phyloP scores from a whole-genome alignment of 2,113 vertebrate genomes.

The Pseudorasbora parva region DNA sequence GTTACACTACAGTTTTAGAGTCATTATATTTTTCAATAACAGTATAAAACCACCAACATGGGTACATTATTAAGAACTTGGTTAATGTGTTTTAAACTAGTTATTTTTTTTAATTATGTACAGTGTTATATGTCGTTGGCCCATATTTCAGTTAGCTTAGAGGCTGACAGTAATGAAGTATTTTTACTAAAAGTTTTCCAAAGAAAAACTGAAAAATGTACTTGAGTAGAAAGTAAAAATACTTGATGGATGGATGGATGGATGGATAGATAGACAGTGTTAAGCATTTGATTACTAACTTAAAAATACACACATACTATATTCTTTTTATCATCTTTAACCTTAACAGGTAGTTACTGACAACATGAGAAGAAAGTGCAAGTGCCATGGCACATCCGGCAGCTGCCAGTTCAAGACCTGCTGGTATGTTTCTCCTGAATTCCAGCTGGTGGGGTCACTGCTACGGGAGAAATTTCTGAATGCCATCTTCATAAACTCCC shows the following conservation, averaged over 20 bases:
- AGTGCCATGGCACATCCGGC: slow-evolving; percentile 90
- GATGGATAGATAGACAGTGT: no score
- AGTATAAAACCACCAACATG: neutral
- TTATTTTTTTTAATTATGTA: neutral
- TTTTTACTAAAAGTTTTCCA: no score
- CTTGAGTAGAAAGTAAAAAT: no score
- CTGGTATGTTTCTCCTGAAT: slow-evolving; percentile 90
- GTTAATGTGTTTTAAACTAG: neutral
- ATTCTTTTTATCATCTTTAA: slow-evolving; percentile 30
- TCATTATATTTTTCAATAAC: neutral
- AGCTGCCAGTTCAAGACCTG: slow-evolving; percentile 95
- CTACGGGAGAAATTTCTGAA: slow-evolving; percentile 83
- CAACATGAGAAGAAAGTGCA: slow-evolving; percentile 90
- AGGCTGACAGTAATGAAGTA: no score
- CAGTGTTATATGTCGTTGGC: neutral
- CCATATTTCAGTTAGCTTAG: slow-evolving; percentile 9
- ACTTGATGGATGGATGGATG: no score
- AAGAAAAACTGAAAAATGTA: no score
- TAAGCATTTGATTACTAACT: slow-evolving; percentile 5
- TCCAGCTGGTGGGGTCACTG: slow-evolving; percentile 82
- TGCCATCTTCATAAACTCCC: slow-evolving; percentile 86
- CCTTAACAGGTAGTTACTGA: slow-evolving; percentile 83
- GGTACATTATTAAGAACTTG: neutral
- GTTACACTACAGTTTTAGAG: neutral
- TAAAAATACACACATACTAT: neutral